phyloP scores from a whole-genome alignment of 1,140 invertebrate species.

The Micrasema minimum region DNA sequence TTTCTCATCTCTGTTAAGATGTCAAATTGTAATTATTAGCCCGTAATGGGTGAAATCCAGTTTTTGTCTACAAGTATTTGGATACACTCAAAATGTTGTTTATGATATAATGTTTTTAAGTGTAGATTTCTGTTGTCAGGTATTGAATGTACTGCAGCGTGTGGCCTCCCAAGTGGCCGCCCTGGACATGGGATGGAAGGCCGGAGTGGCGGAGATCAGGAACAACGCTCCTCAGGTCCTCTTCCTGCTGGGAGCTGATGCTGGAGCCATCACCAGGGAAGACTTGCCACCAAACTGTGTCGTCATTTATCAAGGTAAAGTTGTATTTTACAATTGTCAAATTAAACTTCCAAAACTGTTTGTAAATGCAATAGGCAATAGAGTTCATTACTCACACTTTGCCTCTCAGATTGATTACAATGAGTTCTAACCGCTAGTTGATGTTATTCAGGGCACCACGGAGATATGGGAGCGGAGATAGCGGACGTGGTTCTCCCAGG shows the following conservation, averaged over 20 bases:
- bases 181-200: constrained; percentile 92
- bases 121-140: too few species aligned
- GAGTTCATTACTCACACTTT: too few species aligned
- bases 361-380: too few species aligned
- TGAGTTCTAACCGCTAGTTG: background rate
- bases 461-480: constrained; percentile 91
- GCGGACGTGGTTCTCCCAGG: constrained; percentile 96
- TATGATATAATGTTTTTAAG: too few species aligned
- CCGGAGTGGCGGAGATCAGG: constrained; percentile 78
- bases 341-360: too few species aligned
- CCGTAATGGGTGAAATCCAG: too few species aligned
- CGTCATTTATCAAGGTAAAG: constrained; percentile 90
- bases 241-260: constrained; percentile 94
- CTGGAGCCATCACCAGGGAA: constrained; percentile 78
- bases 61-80: too few species aligned
- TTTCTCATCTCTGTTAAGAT: too few species aligned
- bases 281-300: constrained; percentile 86
- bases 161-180: constrained; percentile 95
- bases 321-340: too few species aligned
- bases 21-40: too few species aligned
- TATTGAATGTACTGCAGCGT: constrained; percentile 91
- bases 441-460: constrained; percentile 85
- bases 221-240: constrained; percentile 82
- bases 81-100: too few species aligned
- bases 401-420: too few species aligned